These are phyloP conservation scores for Nothoprocta pentlandii DNA, from an alignment of 2,113 vertebrate genomes.

Conservation along the genomic window DNA sequence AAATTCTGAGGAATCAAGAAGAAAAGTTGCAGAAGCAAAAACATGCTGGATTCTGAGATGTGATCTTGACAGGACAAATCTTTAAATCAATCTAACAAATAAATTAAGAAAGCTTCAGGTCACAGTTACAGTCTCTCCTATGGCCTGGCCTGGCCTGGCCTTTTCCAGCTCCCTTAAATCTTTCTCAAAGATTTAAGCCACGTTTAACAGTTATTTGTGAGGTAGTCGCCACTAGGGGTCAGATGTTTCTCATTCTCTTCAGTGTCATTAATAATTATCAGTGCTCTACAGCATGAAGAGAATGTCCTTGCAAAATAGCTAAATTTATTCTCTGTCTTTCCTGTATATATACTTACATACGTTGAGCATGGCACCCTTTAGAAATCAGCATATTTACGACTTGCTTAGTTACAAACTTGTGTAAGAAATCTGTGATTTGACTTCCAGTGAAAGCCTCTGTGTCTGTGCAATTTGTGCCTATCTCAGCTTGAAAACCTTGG, in stretches of 20 bases:
- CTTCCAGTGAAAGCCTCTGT: neutral
- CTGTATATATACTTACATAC: neutral
- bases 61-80: neutral
- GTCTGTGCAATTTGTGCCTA: neutral
- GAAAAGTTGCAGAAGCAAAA: neutral
- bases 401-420: fast-evolving
- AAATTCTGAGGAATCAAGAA: neutral
- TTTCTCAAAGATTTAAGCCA: neutral
- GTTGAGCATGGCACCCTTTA: neutral
- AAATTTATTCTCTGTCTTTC: neutral
- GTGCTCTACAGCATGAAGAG: neutral
- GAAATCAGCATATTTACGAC: neutral
- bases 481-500: neutral
- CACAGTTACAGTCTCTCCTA: neutral
- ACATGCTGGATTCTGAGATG: neutral
- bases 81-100: neutral
- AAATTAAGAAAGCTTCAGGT: neutral
- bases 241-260: constrained; percentile 27
- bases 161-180: neutral
- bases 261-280: neutral
- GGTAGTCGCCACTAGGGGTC: constrained; percentile 60
- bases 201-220: neutral
- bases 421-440: neutral
- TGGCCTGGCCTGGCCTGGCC: no score
- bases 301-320: neutral